These are phyloP conservation scores for Pygmarrhopalites habei DNA, from an alignment of 1,140 invertebrate genomes.

Conservation along the genomic window DNA sequence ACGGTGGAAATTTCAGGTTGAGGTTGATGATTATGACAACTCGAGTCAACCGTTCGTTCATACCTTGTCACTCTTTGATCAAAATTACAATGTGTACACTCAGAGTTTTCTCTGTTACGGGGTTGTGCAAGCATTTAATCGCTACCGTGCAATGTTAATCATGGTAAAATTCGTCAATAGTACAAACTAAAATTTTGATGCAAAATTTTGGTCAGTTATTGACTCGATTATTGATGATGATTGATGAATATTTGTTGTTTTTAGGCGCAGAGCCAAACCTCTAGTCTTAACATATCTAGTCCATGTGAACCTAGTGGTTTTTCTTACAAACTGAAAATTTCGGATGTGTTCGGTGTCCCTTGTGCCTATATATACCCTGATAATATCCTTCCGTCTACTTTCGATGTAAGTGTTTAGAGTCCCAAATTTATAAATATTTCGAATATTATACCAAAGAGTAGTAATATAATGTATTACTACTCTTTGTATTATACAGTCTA, in stretches of 20 bases:
- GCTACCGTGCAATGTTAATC: conserved; percentile 40
- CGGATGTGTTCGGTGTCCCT: conserved; percentile 39
- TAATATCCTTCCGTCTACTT: too few species aligned
- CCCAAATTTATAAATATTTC: too few species aligned
- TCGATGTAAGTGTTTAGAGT: too few species aligned
- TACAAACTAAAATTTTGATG: neutral
- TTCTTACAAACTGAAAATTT: conserved; percentile 23
- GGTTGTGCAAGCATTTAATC: conserved; percentile 43
- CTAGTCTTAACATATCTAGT: conserved; percentile 24
- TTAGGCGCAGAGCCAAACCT: conserved; percentile 11
- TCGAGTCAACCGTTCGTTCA: conserved; percentile 28
- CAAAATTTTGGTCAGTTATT: neutral
- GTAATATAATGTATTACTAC: too few species aligned
- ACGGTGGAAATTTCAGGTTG: too few species aligned
- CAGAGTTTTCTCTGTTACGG: conserved; percentile 52
- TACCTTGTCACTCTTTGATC: conserved; percentile 44
- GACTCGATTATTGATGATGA: neutral
- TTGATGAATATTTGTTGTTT: neutral
- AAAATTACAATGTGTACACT: conserved; percentile 45
- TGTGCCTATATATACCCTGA: conserved; percentile 37
- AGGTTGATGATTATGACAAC: conserved; percentile 31
- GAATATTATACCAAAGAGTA: too few species aligned
- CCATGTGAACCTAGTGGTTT: conserved; percentile 39
- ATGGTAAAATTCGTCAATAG: conserved; percentile 25
- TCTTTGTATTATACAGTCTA: neutral